Percentiles rank a stretch among this genome's conserved stretches.
These are phyloP conservation scores for Cremastinae sp. DNA, from an alignment of 2,888 invertebrate species.

Conservation along the genomic window DNA sequence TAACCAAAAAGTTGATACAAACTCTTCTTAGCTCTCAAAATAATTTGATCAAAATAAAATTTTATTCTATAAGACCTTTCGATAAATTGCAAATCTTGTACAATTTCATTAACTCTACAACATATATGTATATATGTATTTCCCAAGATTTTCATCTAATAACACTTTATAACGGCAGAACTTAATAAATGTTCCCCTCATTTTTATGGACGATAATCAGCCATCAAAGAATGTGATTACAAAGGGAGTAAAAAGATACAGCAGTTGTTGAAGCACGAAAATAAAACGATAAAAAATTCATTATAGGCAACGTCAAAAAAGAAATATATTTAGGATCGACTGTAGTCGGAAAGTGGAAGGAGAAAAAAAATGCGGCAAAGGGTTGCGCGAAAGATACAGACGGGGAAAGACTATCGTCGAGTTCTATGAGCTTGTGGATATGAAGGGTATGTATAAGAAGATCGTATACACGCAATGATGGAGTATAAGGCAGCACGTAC, in stretches of 20 bases:
- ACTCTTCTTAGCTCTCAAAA: no score
- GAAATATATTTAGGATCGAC: neutral
- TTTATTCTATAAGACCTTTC: no score
- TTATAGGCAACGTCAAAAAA: neutral
- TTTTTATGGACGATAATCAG: no score
- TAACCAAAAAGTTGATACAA: no score
- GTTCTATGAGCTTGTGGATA: neutral
- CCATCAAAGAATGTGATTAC: neutral
- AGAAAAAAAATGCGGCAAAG: slow-evolving; percentile 10
- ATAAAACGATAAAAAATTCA: no score
- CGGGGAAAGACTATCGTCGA: neutral
- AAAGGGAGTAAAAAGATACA: slow-evolving; percentile 1
- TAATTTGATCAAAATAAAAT: no score
- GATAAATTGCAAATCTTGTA: no score
- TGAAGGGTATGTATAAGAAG: slow-evolving; percentile 5
- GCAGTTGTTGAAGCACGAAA: no score
- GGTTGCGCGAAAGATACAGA: slow-evolving; percentile 14
- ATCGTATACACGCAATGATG: slow-evolving; percentile 31
- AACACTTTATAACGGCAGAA: no score
- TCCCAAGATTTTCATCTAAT: no score
- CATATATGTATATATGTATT: no score
- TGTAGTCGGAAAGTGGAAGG: neutral
- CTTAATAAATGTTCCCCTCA: neutral
- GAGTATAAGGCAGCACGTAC: slow-evolving; percentile 53
- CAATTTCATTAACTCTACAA: no score